A percentile compares a stretch with the other conserved stretches of the same genome.
phyloP scores from a whole-genome alignment of 2,113 vertebrate species.

The Brienomyrus brachyistius region DNA sequence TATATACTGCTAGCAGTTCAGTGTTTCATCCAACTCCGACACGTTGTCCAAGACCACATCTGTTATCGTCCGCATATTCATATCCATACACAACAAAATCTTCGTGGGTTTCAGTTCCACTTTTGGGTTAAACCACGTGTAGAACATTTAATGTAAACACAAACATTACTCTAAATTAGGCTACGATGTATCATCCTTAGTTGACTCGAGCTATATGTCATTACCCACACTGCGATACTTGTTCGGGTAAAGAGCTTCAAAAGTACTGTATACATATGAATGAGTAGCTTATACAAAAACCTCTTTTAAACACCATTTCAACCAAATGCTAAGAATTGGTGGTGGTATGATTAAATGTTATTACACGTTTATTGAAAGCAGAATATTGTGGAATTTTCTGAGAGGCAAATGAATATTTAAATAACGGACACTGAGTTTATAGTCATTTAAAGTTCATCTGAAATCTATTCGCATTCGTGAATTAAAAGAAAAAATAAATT shows the following conservation, averaged over 20 bases:
- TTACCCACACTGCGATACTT: background rate
- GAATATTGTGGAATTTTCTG: background rate
- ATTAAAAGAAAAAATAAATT: background rate
- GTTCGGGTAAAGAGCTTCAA: slow-evolving; percentile 3
- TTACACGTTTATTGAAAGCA: background rate
- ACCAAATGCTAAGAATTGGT: background rate
- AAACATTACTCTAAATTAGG: background rate
- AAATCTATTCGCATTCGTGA: background rate
- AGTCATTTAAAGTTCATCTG: background rate
- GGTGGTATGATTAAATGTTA: background rate
- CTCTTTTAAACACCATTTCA: background rate
- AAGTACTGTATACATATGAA: background rate
- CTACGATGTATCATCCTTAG: background rate
- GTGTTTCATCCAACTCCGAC: background rate
- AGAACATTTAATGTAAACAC: background rate
- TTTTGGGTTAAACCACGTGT: background rate
- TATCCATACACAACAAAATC: background rate
- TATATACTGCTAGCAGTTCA: background rate
- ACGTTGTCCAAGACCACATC: background rate
- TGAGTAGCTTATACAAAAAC: background rate
- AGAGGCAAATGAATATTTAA: background rate
- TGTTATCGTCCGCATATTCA: background rate
- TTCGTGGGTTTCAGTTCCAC: background rate
- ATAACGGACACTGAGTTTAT: background rate
- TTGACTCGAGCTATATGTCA: background rate